Percentiles rank a stretch among this genome's conserved stretches.
Conservation (phyloP, 1,140 invertebrate genomes). For the Apis mellifera region Amel_HAv3.1 CM009940.2:9922001-9922500, state of each 20-base stretch:
- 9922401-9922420: not conserved
- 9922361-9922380: not conserved
- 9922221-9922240: slow-evolving; percentile 5
- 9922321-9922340: too few species aligned
- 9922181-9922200: slow-evolving; percentile 39
- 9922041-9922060: too few species aligned
- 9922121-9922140: slow-evolving; percentile 6
- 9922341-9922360: too few species aligned
- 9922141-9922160: not conserved
- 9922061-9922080: not conserved
- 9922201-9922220: slow-evolving; percentile 24
- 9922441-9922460: slow-evolving; percentile 22
- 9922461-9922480: not conserved
- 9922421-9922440: not conserved
- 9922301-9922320: too few species aligned
- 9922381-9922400: not conserved
- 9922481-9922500: not conserved
- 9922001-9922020: too few species aligned
- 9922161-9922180: slow-evolving; percentile 10
- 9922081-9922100: not conserved
- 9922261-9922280: slow-evolving; percentile 3
- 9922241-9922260: slow-evolving; percentile 10
- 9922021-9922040: too few species aligned
- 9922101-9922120: not conserved
- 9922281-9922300: not conserved